These are phyloP conservation scores for Coregonus suidteri DNA, from an alignment of 2,797 vertebrate species.

Conservation along the genomic window DNA sequence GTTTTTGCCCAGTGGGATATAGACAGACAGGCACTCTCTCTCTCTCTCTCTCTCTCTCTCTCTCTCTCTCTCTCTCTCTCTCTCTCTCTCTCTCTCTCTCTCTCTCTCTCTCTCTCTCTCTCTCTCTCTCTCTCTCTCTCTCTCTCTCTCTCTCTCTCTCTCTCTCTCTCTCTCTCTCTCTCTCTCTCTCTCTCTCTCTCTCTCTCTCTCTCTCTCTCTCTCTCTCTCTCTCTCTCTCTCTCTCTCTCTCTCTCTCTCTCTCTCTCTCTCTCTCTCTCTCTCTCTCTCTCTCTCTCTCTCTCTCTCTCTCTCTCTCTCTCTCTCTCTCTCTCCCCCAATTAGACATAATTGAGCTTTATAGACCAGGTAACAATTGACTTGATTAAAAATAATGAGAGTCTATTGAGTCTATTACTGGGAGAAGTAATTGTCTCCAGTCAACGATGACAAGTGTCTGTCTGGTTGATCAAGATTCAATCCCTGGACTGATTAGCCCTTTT, in stretches of 20 bases:
- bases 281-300: too few relatives aligned
- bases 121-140: too few relatives aligned
- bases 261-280: too few relatives aligned
- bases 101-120: background rate
- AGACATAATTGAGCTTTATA: slow-evolving; percentile 1
- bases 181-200: background rate
- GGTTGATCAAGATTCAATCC: background rate
- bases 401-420: slow-evolving; percentile 2
- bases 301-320: too few relatives aligned
- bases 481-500: background rate
- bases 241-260: too few relatives aligned
- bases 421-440: slow-evolving; percentile 14
- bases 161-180: background rate
- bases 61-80: too few relatives aligned
- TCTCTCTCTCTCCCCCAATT: background rate
- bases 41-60: too few relatives aligned
- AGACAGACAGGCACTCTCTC: too few relatives aligned
- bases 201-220: background rate
- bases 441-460: background rate
- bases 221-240: background rate
- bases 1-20: too few relatives aligned
- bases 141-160: background rate
- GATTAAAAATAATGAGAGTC: slow-evolving; percentile 16
- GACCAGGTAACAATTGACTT: slow-evolving; percentile 8
- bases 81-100: too few relatives aligned